Percentiles rank a stretch among this genome's conserved stretches.
Evolutionary conservation across 2,113 vertebrate genomes (phyloP).

Genomic region (Colossoma macropomum): DNA sequence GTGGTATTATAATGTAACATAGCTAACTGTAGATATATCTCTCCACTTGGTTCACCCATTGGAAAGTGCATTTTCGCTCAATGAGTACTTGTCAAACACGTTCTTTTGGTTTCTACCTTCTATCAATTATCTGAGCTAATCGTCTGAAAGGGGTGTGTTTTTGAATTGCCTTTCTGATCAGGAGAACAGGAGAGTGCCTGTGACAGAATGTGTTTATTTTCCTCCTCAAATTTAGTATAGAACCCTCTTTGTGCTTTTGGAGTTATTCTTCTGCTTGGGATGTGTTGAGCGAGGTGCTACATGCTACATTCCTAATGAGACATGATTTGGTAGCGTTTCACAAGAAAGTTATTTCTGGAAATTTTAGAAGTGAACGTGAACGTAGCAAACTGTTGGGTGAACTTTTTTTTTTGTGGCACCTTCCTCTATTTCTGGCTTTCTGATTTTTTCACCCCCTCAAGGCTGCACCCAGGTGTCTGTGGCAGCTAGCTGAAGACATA

Average conservation of each 20-base stretch:
- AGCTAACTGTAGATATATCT: not conserved
- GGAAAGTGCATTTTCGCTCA: not conserved
- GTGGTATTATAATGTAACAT: slow-evolving; percentile 17
- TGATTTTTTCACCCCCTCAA: slow-evolving; percentile 50
- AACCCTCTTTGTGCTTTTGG: slow-evolving; percentile 55
- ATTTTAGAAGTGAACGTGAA: slow-evolving; percentile 63
- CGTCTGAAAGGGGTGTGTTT: not conserved
- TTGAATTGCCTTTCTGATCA: slow-evolving; percentile 31
- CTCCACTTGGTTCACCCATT: not conserved
- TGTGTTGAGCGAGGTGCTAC: not conserved
- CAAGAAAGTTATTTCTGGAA: slow-evolving; percentile 66
- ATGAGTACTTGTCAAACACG: not conserved
- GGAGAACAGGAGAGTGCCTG: slow-evolving; percentile 49
- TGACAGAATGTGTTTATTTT: slow-evolving; percentile 17
- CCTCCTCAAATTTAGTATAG: not conserved
- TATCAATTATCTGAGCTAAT: not conserved
- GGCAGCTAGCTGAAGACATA: slow-evolving; percentile 61
- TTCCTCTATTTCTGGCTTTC: slow-evolving; percentile 64
- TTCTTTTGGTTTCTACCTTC: slow-evolving; percentile 23
- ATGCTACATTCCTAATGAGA: not conserved
- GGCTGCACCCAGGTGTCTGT: slow-evolving; percentile 57
- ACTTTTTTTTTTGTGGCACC: slow-evolving; percentile 58
- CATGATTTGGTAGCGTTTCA: not conserved
- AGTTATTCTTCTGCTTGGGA: slow-evolving; percentile 27
- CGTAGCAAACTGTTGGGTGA: slow-evolving; percentile 27